Base-by-base conservation (phyloP, 2,797 vertebrate species). In the Paedocypris micromegethes region DNA sequence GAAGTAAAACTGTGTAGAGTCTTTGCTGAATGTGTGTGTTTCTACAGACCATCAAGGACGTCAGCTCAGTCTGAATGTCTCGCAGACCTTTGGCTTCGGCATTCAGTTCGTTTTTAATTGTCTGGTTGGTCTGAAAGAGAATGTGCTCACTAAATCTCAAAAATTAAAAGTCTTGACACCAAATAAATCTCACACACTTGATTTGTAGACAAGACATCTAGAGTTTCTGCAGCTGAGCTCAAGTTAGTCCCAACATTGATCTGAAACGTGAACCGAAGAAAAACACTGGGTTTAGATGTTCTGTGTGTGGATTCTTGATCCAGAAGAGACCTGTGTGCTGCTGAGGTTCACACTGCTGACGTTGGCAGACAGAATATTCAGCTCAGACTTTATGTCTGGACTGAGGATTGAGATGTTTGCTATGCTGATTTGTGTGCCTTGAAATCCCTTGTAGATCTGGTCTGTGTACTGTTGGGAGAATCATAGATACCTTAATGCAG, bases 391-490 rank as follows among this genome's bases (percentile, higher is more conserved):
- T 49, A 86, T 78, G 0, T 77, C 77, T 0, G 81, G 52, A 47
- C 9, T 83, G 58, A 96, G 83, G 55, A 96, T 71, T 2, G 64
- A 79, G 75, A 91, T 61, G 5, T 65, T 57, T 46, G 82, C 60
- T 66, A 94, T 68, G 41, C 41, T 76, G 81, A 96, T 82, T 52
- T 87, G 5, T 7, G 77, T 69, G 1, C 76, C 75, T 0, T 89
- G 66, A 0, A 96, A 89, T 2, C 58, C 38, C 1, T 65, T 5
- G 50, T 81, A 52, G 74, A 94, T 86, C 9, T 88, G 7, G 4
- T 4, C 79, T 0, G 84, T 88, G 70, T 93, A 92, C 93, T 95
- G 82, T 38, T 62, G 38, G 23, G 3, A 64, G 58, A 52, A 43
- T 58, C 9, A 58, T 9, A 6, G 52, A 41, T 2, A 1, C 23